Evolutionary conservation across 2,888 invertebrate species (phyloP).

Genomic region (Drosophila niveifrons): DNA sequence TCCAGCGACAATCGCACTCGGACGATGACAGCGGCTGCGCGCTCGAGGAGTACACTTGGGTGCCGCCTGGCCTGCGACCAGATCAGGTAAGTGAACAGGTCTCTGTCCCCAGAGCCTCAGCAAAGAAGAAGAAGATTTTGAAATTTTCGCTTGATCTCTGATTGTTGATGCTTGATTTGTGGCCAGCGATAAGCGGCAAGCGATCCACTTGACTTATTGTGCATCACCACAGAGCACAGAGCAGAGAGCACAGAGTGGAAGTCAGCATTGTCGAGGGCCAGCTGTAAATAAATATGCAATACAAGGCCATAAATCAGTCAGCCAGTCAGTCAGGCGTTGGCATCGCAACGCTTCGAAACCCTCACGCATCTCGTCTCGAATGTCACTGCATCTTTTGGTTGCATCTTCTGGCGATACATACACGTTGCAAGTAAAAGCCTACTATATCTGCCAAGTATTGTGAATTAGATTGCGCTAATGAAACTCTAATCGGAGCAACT

Average conservation of each 20-base stretch:
- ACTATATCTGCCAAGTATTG: neutral
- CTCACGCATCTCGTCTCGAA: neutral
- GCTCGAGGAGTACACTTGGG: slow-evolving; percentile 99
- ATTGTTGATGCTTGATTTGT: slow-evolving; percentile 40
- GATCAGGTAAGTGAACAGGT: slow-evolving; percentile 91
- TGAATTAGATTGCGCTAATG: slow-evolving; percentile 75
- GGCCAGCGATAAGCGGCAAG: slow-evolving; percentile 28
- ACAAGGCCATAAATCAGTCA: slow-evolving; percentile 70
- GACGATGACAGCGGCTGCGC: slow-evolving; percentile 99
- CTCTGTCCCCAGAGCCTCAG: slow-evolving; percentile 8
- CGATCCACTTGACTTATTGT: slow-evolving; percentile 74
- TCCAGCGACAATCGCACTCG: slow-evolving; percentile 95
- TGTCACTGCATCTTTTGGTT: slow-evolving; percentile 15
- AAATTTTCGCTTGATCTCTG: slow-evolving; percentile 46
- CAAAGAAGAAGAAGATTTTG: slow-evolving; percentile 31
- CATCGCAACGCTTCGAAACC: neutral
- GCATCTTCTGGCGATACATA: neutral
- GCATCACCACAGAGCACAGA: slow-evolving; percentile 56
- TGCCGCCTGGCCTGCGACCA: slow-evolving; percentile 97
- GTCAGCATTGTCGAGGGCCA: neutral
- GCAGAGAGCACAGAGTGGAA: neutral
- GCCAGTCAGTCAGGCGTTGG: slow-evolving; percentile 34
- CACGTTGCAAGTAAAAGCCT: slow-evolving; percentile 37
- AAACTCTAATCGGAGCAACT: slow-evolving; percentile 43
- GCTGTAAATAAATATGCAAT: slow-evolving; percentile 67